A percentile compares a stretch with the other conserved stretches of the same genome.
These are phyloP conservation scores for Choristoneura fumiferana DNA, from an alignment of 1,140 invertebrate species.

Conservation along the genomic window DNA sequence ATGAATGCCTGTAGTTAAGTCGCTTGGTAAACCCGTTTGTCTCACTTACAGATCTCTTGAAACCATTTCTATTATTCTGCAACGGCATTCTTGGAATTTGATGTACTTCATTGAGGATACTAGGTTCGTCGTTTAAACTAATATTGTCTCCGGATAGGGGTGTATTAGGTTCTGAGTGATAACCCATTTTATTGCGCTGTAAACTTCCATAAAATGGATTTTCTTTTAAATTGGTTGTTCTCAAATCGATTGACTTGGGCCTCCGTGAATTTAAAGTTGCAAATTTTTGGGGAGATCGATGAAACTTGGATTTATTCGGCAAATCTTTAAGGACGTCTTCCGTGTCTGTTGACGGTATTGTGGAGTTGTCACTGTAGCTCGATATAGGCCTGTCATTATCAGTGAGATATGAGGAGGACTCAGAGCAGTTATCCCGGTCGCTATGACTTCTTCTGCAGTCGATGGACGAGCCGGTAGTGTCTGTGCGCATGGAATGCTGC, in stretches of 20 bases:
- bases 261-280: conserved; percentile 71
- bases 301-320: conserved; percentile 71
- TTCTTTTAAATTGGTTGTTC: conserved; percentile 49
- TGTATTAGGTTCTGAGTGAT: conserved; percentile 75
- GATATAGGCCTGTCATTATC: conserved; percentile 73
- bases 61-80: conserved; percentile 65
- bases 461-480: conserved; percentile 59
- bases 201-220: conserved; percentile 69
- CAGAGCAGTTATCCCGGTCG: conserved; percentile 73
- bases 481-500: conserved; percentile 68
- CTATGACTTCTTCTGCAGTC: conserved; percentile 68
- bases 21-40: conserved; percentile 71
- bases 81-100: conserved; percentile 68
- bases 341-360: conserved; percentile 71
- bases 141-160: conserved; percentile 53
- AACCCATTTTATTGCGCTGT: conserved; percentile 68
- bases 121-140: conserved; percentile 47
- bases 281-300: conserved; percentile 74
- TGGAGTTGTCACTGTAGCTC: conserved; percentile 75
- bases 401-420: conserved; percentile 71
- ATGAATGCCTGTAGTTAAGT: conserved; percentile 73
- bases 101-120: conserved; percentile 57
- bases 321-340: conserved; percentile 75
- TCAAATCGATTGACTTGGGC: conserved; percentile 75
- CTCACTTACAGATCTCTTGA: conserved; percentile 71